Base-by-base conservation (phyloP, 2,113 vertebrate species). In the Bubo bubo region DNA sequence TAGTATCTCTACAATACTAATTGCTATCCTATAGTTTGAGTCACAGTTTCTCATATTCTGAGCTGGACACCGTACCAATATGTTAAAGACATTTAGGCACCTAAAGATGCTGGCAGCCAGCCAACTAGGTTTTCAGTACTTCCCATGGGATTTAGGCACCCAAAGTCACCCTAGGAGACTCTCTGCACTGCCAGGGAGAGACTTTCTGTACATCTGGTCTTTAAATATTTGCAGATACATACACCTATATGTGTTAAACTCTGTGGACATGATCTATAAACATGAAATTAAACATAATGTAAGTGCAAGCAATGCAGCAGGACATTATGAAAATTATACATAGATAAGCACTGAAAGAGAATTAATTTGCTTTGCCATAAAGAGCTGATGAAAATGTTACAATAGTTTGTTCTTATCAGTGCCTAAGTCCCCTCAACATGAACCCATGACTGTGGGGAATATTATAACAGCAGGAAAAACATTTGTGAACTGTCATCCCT, bases 401-500 rank as follows among this genome's bases (percentile, higher is more conserved):
- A 68, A 86, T 80, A 56, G 92, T 63, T 85, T 88, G 58, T 91
- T 93, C 89, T 79, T 79, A 80, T 79, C 90, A 87, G 11, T 73
- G 55, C 76, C 39, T 77, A 79, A 86, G 58, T 82, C 67, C 79
- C n/a, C 56, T 95, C 73, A 89, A 74, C 18, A 27, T 91, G 39
- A 84, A 70, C 71, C 59, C 58, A 19, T 86, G 79, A 94, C 90
- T 93, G 56, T 81, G 73, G 66, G 81, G 71, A 76, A 73, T 70
- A 91, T 60, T 82, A 4, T 45, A 74, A 86, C 80, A 88, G 81
- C 86, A 82, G 87, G 67, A 72, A 91, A 95, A 95, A 92, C 88
- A 89, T 93, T 92, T 95, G 89, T 93, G 91, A 95, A 71, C 80
- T 87, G 59, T 88, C 83, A 81, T 93, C 73, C 75, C 30, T 92